These are phyloP conservation scores for Pangasianodon gigas DNA, from an alignment of 2,113 vertebrate genomes.

Conservation along the genomic window DNA sequence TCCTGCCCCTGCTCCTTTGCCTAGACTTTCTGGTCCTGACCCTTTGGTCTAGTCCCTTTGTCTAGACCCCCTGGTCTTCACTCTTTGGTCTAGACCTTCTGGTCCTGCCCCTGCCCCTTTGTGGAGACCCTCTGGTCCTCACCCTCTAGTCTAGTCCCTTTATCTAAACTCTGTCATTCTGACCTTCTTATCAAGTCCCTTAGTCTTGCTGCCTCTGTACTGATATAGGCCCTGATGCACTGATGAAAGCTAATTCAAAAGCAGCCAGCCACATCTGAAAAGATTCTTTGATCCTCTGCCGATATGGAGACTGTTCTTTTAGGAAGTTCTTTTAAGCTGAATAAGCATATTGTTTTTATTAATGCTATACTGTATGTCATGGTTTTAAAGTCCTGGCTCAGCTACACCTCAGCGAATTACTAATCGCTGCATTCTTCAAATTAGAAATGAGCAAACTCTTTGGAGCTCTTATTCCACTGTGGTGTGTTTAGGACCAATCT, in stretches of 20 bases:
- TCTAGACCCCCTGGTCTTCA: not conserved
- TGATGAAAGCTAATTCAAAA: not conserved
- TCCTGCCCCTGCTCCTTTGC: not conserved
- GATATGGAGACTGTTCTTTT: not conserved
- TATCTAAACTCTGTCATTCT: not conserved
- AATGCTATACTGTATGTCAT: not conserved
- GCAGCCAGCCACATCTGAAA: not conserved
- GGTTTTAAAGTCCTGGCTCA: not conserved
- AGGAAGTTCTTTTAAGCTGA: not conserved
- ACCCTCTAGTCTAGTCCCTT: not conserved
- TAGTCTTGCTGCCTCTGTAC: not conserved
- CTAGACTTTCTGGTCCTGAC: not conserved
- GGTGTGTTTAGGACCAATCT: slow-evolving; percentile 6
- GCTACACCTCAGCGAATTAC: not conserved
- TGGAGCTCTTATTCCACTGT: not conserved
- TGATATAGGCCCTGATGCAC: not conserved
- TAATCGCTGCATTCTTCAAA: not conserved
- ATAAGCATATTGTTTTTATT: too few relatives aligned
- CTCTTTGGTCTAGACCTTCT: too few relatives aligned
- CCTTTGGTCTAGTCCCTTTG: not conserved
- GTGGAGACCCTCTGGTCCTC: not conserved
- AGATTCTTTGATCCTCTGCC: not conserved
- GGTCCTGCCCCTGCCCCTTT: not conserved
- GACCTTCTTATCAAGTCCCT: not conserved
- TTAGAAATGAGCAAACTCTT: not conserved